Base-by-base conservation (phyloP, 2,113 vertebrate genomes). In the Rostratula benghalensis region DNA sequence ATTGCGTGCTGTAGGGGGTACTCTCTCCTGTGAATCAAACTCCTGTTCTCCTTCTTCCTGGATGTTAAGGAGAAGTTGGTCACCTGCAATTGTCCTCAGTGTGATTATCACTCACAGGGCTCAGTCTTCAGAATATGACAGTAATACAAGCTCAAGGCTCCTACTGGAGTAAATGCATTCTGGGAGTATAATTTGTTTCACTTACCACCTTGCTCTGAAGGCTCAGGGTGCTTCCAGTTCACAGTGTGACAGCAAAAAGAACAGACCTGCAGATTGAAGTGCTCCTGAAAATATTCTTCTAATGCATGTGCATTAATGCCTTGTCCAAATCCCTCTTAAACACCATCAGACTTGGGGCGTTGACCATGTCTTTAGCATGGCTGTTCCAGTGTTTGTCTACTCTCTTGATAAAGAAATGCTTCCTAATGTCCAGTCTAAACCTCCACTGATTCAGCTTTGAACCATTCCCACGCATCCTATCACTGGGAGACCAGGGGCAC, bases 381-480 rank as follows among this genome's bases (percentile, higher is more conserved):
- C 35, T 3, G 0, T 54, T 60, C 9, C 25, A 84, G 41, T 56
- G 30, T 81, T 84, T 78, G 28, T 46, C 3, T 21, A 74, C 10
- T 1, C 23, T 39, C 45, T 25, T 6, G 27, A 20, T 35, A 61
- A 43, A 59, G 17, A 81, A 84, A 56, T n/a, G 17, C 35, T 77
- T 81, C 30, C 11, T 48, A n/a, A 28, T 20, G 14, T 24, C n/a
- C 41, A 61, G 37, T 59, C 14, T 60, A 35, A 89, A 59, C 51
- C 39, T 68, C 43, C 33, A 17, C 30, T 33, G n/a, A 27, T 4
- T 8, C 15, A 89, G 18, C 10, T 87, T 50, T 71, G 53, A 83
- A 41, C 8, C 28, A 50, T 68, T 76, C 22, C 37, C 27, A 51
- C 1, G 0, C 0, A 0, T 45, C 8, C 3, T 30, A 7, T 37